These are phyloP conservation scores for Bursaphelenchus okinawaensis DNA, from an alignment of 2,888 invertebrate species.

Conservation along the genomic window DNA sequence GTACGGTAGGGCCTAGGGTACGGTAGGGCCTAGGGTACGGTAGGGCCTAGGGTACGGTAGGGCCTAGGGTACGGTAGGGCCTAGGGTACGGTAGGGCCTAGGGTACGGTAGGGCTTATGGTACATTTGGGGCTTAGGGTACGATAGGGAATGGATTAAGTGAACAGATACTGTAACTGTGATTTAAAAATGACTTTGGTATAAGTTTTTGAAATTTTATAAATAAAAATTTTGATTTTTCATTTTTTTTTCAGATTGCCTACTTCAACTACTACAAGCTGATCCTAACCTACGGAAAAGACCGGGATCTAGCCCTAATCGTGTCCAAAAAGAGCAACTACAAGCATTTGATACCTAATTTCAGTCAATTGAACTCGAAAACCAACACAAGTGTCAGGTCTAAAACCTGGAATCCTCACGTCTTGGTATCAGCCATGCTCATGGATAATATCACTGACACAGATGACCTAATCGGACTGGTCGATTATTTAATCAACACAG, in stretches of 20 bases:
- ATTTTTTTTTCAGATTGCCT: background rate
- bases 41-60: too few relatives aligned
- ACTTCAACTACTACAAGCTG: background rate
- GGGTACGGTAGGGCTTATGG: too few relatives aligned
- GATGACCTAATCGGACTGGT: background rate
- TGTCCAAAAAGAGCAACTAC: background rate
- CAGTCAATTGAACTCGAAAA: background rate
- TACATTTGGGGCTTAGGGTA: too few relatives aligned
- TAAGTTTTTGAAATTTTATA: too few relatives aligned
- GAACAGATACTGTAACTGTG: too few relatives aligned
- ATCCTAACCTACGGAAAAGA: background rate
- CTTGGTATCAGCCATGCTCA: background rate
- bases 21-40: too few relatives aligned
- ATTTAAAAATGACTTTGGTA: too few relatives aligned
- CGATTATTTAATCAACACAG: slow-evolving; percentile 4
- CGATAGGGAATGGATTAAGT: too few relatives aligned
- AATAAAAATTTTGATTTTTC: background rate
- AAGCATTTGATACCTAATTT: background rate
- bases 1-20: too few relatives aligned
- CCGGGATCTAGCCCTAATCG: background rate
- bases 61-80: too few relatives aligned
- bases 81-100: too few relatives aligned
- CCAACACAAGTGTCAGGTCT: background rate
- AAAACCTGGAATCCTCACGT: background rate
- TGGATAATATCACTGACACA: background rate